Evolutionary conservation across 2,113 vertebrate genomes (phyloP).

Genomic region (Gulo gulo): DNA sequence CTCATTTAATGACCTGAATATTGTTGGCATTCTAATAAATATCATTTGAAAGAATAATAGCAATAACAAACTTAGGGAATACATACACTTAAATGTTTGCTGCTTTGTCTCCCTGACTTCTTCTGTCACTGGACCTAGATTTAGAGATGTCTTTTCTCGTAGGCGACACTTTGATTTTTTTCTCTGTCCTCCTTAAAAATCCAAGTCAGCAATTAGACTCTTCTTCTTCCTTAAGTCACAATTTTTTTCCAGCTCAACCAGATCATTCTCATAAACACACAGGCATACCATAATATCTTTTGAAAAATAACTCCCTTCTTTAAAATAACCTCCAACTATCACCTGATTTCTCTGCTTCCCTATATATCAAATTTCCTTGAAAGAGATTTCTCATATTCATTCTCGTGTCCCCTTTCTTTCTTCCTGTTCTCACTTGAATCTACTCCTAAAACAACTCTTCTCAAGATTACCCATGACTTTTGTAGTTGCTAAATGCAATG

Average conservation of each 20-base stretch:
- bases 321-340: not conserved
- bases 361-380: not conserved
- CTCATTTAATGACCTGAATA: not conserved
- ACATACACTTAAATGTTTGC: not conserved
- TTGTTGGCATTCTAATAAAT: not conserved
- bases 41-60: not conserved
- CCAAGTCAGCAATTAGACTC: not conserved
- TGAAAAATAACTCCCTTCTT: not conserved
- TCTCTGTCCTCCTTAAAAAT: not conserved
- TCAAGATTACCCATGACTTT: not conserved
- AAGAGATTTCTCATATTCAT: not conserved
- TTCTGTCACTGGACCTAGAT: not conserved
- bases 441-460: not conserved
- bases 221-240: not conserved
- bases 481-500: not conserved
- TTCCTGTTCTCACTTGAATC: not conserved
- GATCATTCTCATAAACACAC: not conserved
- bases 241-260: not conserved
- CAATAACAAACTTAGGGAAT: not conserved
- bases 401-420: not conserved
- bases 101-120: not conserved
- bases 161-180: not conserved
- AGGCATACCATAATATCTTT: not conserved
- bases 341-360: not conserved
- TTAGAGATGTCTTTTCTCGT: not conserved